phyloP scores from a whole-genome alignment of 2,797 vertebrate genomes.

The Amblyraja radiata region DNA sequence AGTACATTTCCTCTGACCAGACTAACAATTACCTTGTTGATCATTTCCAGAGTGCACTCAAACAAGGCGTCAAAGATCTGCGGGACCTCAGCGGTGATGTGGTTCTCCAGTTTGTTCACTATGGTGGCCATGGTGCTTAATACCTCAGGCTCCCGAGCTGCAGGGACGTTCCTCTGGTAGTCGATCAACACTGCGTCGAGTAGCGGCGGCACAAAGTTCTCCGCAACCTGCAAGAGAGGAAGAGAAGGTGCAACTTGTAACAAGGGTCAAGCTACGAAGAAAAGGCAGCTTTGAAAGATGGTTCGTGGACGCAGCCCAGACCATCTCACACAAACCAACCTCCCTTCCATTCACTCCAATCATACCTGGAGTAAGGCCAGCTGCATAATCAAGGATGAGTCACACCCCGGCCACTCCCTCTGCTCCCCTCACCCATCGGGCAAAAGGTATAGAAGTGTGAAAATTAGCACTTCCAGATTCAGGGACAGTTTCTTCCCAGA shows the following conservation, averaged over 20 bases:
- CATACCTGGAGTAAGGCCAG: too few relatives aligned
- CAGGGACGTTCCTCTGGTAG: constrained; percentile 95
- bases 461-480: too few relatives aligned
- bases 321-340: too few relatives aligned
- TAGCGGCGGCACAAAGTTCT: constrained; percentile 91
- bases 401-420: too few relatives aligned
- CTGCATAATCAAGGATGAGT: too few relatives aligned
- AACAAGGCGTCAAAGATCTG: constrained; percentile 97
- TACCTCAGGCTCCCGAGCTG: constrained; percentile 90
- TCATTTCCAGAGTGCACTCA: constrained; percentile 97
- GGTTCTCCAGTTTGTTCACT: constrained; percentile 88
- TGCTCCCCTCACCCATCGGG: too few relatives aligned
- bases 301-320: too few relatives aligned
- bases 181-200: constrained; percentile 93
- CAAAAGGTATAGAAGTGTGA: too few relatives aligned
- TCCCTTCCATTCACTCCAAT: too few relatives aligned
- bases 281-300: too few relatives aligned
- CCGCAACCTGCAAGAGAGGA: constrained; percentile 70
- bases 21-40: constrained; percentile 79
- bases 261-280: too few relatives aligned
- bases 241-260: background rate
- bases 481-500: too few relatives aligned
- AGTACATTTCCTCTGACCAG: background rate
- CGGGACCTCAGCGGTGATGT: constrained; percentile 93
- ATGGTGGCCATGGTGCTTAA: constrained; percentile 98